Evolutionary conservation across 2,797 vertebrate genomes (phyloP), one percentile per base, ranked within the genome.

Genomic region (Notolabrus celidotus): DNA sequence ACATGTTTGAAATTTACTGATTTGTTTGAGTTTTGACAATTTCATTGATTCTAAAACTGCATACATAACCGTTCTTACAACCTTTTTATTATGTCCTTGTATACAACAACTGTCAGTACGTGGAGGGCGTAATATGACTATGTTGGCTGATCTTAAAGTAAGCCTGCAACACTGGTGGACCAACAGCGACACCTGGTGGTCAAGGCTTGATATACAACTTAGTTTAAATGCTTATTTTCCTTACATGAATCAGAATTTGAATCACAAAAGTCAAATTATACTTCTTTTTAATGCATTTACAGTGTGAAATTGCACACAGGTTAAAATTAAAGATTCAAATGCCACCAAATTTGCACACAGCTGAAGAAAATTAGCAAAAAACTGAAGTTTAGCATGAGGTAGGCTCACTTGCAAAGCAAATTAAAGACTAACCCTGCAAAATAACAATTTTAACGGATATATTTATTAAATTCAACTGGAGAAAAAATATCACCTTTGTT

Each of bases 171-270:
- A 1, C 6, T 68, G 6, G 29, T 31, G 45, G 45, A 60, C 2
- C 20, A 70, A 82, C 49, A 73, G 52, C 14, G 82, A 70, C 89
- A 75, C 19, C 79, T 67, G 60, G 80, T 81, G 89, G 80, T 25
- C 2, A 57, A 27, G 1, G 10, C 36, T 25, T 12, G 42, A 57
- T 71, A 3, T 1, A 8, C 33, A 50, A 8, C 20, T 25, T 42
- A 10, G 6, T 14, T 22, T 5, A 0, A 14, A 31, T 8, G 47
- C 0, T 19, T 16, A 4, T 6, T 31, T 51, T 14, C 10, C 10
- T 23, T 31, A n/a, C 6, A 27, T 57, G n/a, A 12, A 16, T 19
- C 5, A 9, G 6, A 14, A 12, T 15, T 38, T 39, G 1, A 17
- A 43, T 4, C 19, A 39, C 6, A 27, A 19, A n/a, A 10, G 29